Percentiles rank a stretch among this genome's conserved stretches.
Conservation (phyloP, 2,888 invertebrate species). For the Disparrhopalites patrizii region DNA sequence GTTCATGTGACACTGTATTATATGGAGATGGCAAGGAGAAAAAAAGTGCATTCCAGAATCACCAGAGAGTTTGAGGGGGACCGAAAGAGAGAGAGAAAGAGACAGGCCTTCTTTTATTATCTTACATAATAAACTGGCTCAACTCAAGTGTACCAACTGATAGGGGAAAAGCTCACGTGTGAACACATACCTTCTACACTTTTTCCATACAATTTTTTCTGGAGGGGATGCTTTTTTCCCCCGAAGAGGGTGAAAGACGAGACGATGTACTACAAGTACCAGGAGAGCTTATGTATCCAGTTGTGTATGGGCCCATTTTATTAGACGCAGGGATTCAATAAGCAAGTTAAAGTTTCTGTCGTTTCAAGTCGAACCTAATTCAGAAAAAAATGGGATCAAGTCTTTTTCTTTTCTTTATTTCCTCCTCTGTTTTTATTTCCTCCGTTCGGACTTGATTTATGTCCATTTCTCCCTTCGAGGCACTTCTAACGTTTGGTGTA, state of each 20-base stretch:
- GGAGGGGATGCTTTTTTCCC: background rate
- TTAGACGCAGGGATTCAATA: too few relatives aligned
- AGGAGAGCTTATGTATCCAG: too few relatives aligned
- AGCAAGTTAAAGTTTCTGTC: background rate
- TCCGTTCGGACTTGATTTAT: background rate
- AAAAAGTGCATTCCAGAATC: too few relatives aligned
- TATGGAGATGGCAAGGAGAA: too few relatives aligned
- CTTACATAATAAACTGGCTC: slow-evolving; percentile 10
- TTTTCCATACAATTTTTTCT: background rate
- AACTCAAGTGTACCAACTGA: slow-evolving; percentile 25
- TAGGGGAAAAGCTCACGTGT: slow-evolving; percentile 6
- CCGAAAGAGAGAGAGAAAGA: too few relatives aligned
- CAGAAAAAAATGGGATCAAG: background rate
- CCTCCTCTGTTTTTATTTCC: background rate
- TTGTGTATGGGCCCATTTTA: too few relatives aligned
- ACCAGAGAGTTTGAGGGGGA: too few relatives aligned
- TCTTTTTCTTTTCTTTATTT: background rate
- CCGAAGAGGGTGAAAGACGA: background rate
- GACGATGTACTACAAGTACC: too few relatives aligned
- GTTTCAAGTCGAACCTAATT: background rate
- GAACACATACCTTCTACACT: background rate
- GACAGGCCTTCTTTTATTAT: slow-evolving; percentile 7
- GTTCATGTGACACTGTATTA: too few relatives aligned
- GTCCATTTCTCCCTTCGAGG: too few relatives aligned
- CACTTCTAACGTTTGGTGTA: too few relatives aligned